Evolutionary conservation across 2,797 vertebrate species (phyloP), one percentile per base, ranked within the genome.

Genomic region (Takifugu rubripes): DNA sequence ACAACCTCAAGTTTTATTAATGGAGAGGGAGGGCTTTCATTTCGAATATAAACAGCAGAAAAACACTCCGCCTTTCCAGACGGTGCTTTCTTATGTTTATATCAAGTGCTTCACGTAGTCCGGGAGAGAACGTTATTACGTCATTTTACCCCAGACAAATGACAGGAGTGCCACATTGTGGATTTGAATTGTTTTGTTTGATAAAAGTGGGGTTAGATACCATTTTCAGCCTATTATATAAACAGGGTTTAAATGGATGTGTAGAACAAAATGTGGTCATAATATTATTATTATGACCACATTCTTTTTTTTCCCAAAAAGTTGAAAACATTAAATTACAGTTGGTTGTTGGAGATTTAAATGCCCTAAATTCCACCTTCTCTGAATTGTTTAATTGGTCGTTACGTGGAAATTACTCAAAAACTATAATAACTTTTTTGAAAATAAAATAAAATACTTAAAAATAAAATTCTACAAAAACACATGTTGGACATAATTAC

Each of bases 91-190:
- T 6, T 0, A 16, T 0, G 25, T 0, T 0, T 0, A 70, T 75
- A 81, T 0, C 73, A n/a, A 85, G 71, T n/a, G 57, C 74, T 1
- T 43, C 51, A 45, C 33, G 21, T 2, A 1, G 33, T 33, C 10
- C 5, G 24, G 2, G 14, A 45, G 6, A 16, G 6, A 3, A n/a
- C 68, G 74, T 77, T 47, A 60, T 71, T 58, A 12, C 79, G 76
- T 85, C 74, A 79, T 42, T 0, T 27, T 31, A n/a, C n/a, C 27
- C 54, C 27, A 56, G 60, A 78, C 72, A 83, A 83, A 81, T 31
- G 3, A 74, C 50, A 45, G 68, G 71, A 48, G 25, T 54, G 48
- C 62, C 72, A 72, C 63, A 75, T 70, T 84, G 75, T 78, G 7
- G 60, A 70, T 81, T 87, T 79, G 49, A 86, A 78, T 55, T 72